Evolutionary conservation across 2,888 invertebrate species (phyloP).

Genomic region (Bimastos eiseni): DNA sequence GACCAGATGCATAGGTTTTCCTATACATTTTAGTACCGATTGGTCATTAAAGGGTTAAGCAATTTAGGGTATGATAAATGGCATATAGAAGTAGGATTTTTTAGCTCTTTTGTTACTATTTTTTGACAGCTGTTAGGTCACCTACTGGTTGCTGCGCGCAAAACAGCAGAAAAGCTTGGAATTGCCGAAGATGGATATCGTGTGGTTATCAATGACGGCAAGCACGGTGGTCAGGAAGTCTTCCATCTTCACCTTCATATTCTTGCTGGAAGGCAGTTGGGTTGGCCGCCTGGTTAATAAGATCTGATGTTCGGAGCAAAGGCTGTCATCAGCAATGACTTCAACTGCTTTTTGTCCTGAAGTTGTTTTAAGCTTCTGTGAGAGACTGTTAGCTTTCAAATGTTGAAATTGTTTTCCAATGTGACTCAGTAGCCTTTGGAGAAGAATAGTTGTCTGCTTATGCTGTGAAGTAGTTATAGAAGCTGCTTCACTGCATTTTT

Average conservation of each 20-base stretch:
- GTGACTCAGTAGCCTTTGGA: not conserved
- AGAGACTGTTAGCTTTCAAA: not conserved
- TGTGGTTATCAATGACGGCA: constrained; percentile 88
- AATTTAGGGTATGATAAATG: not conserved
- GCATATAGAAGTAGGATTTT: not conserved
- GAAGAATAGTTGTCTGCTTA: not conserved
- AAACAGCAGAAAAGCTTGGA: constrained; percentile 74
- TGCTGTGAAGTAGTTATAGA: not conserved
- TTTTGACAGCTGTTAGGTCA: constrained; percentile 74
- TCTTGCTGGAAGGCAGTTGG: constrained; percentile 86
- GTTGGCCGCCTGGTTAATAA: constrained; percentile 79
- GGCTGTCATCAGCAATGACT: not conserved
- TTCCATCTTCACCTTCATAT: constrained; percentile 93
- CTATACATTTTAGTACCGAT: too few species aligned
- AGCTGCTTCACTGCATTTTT: not conserved
- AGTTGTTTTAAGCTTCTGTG: not conserved
- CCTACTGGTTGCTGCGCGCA: constrained; percentile 77
- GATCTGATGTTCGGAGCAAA: not conserved
- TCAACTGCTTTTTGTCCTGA: not conserved
- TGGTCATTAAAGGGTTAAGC: too few species aligned
- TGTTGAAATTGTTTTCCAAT: not conserved
- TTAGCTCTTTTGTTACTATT: not conserved
- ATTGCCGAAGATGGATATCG: constrained; percentile 81
- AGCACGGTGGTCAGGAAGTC: constrained; percentile 88
- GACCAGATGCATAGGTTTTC: too few species aligned